Evolutionary conservation across 2,888 invertebrate species (phyloP).

Genomic region (Pristionchus maxplancki): DNA sequence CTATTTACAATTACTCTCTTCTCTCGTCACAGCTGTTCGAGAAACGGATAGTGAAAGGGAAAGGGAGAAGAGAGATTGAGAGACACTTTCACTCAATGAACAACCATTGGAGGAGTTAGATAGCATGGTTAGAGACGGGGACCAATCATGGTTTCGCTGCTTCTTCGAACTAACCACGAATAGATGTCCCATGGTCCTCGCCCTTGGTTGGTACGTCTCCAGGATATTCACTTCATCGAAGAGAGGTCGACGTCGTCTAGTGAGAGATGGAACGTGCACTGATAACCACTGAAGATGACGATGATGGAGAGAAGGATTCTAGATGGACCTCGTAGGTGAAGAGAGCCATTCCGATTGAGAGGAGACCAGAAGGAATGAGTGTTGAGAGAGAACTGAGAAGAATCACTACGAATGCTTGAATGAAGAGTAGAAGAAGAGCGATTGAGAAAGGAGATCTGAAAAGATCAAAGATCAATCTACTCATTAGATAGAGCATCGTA

Average conservation of each 20-base stretch:
- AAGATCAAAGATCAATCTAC: neutral
- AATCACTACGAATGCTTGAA: slow-evolving; percentile 25
- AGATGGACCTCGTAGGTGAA: neutral
- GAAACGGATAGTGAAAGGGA: neutral
- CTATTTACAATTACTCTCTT: neutral
- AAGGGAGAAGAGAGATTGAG: neutral
- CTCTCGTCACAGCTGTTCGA: slow-evolving; percentile 21
- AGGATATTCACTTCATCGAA: slow-evolving; percentile 74
- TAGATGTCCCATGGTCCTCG: slow-evolving; percentile 70
- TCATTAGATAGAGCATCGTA: neutral
- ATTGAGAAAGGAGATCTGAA: neutral
- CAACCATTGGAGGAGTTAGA: neutral
- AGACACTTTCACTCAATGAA: neutral
- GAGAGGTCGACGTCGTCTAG: slow-evolving; percentile 63
- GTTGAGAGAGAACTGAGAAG: neutral
- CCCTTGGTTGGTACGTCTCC: slow-evolving; percentile 72
- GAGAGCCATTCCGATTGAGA: neutral
- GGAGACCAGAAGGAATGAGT: neutral
- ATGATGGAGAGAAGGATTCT: neutral
- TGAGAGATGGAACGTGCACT: slow-evolving; percentile 64
- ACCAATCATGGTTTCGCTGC: neutral
- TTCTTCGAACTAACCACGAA: slow-evolving; percentile 54
- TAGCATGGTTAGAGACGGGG: neutral
- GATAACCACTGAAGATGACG: slow-evolving; percentile 63
- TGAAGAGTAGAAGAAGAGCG: slow-evolving; percentile 36